A percentile compares a stretch with the other conserved stretches of the same genome.
Conservation (phyloP, 2,113 vertebrate genomes). For the Anthoscopus minutus region DNA sequence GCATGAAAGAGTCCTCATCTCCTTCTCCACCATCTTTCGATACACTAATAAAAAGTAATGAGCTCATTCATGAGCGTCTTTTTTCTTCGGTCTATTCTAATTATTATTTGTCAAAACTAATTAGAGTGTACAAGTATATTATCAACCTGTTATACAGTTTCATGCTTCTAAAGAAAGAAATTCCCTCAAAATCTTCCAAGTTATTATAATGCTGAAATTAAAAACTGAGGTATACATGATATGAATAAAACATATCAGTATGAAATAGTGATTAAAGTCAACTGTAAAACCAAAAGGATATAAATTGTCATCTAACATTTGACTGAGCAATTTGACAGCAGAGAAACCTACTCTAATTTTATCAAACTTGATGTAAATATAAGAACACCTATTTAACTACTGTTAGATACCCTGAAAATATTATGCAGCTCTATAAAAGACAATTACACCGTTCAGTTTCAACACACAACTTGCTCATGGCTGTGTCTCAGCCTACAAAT, state of each 20-base stretch:
- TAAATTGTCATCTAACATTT: background rate
- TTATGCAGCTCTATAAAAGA: background rate
- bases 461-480: fast-evolving
- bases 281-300: background rate
- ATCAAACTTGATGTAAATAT: background rate
- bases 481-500: background rate
- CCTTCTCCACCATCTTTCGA: background rate
- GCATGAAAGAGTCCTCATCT: background rate
- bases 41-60: conserved; percentile 22
- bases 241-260: background rate
- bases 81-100: conserved; percentile 18
- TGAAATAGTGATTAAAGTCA: background rate
- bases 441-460: background rate
- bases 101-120: conserved; percentile 41
- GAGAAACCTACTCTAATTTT: background rate
- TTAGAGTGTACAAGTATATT: conserved; percentile 32
- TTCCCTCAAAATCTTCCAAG: background rate
- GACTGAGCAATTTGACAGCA: background rate
- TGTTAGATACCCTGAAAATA: background rate
- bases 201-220: background rate
- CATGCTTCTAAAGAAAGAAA: conserved; percentile 19
- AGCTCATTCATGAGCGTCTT: background rate
- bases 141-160: background rate
- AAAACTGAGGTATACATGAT: background rate
- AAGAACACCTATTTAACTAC: background rate